These are phyloP conservation scores for Acipenser transmontanus DNA, from an alignment of 2,797 vertebrate species.

Conservation along the genomic window DNA sequence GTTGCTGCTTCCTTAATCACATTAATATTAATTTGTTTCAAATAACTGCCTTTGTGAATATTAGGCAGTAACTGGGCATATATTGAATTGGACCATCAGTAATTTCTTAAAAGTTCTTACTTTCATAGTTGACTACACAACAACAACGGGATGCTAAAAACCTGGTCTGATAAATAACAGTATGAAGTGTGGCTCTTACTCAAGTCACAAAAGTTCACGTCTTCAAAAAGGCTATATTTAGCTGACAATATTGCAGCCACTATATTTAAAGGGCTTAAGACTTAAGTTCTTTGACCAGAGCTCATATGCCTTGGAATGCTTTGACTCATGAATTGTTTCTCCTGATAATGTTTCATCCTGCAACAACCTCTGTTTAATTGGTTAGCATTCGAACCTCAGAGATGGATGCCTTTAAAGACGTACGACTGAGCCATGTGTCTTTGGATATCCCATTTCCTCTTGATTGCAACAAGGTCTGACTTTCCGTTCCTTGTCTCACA, in stretches of 20 bases:
- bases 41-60: constrained; percentile 33
- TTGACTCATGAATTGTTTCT: constrained; percentile 97
- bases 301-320: constrained; percentile 94
- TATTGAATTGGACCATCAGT: constrained; percentile 28
- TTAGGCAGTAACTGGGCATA: constrained; percentile 31
- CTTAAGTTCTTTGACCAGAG: constrained; percentile 73
- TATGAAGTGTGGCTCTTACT: constrained; percentile 47
- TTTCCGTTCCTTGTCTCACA: constrained; percentile 54
- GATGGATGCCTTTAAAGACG: constrained; percentile 68
- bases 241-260: constrained; percentile 87
- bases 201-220: constrained; percentile 60
- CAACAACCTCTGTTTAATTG: constrained; percentile 87
- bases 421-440: constrained; percentile 78
- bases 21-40: constrained; percentile 47
- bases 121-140: constrained; percentile 48
- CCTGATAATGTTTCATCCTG: constrained; percentile 93
- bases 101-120: constrained; percentile 33
- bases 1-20: constrained; percentile 9
- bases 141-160: constrained; percentile 52
- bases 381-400: constrained; percentile 67
- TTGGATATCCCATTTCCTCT: constrained; percentile 74
- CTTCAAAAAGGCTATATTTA: constrained; percentile 79
- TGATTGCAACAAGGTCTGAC: constrained; percentile 63
- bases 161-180: constrained; percentile 52
- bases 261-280: constrained; percentile 84